These are phyloP conservation scores for Polydrusus pterygomalis DNA, from an alignment of 2,888 invertebrate species.

Conservation along the genomic window DNA sequence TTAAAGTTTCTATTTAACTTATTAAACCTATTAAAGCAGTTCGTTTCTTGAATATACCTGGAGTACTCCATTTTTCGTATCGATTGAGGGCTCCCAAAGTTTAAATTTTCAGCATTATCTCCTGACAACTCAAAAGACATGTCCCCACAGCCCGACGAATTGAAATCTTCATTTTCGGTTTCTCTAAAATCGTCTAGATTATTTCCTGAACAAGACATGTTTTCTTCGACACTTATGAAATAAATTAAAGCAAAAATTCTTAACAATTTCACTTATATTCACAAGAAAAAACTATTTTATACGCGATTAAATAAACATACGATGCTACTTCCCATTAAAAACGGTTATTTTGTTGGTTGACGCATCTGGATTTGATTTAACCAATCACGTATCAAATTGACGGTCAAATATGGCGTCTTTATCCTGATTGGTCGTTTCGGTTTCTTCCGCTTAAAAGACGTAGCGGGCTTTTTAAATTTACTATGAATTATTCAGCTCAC, in stretches of 20 bases:
- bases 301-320: slow-evolving; percentile 51
- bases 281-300: slow-evolving; percentile 44
- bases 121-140: slow-evolving; percentile 79
- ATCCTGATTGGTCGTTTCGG: slow-evolving; percentile 41
- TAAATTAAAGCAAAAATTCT: slow-evolving; percentile 18
- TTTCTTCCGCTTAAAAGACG: slow-evolving; percentile 19
- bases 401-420: slow-evolving; percentile 50
- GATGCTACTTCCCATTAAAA: slow-evolving; percentile 55
- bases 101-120: slow-evolving; percentile 65
- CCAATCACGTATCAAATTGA: slow-evolving; percentile 61
- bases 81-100: slow-evolving; percentile 69
- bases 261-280: slow-evolving; percentile 32
- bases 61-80: slow-evolving; percentile 77
- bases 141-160: slow-evolving; percentile 76
- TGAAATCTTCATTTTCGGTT: slow-evolving; percentile 65
- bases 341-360: slow-evolving; percentile 61
- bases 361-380: slow-evolving; percentile 64
- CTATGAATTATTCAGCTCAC: not conserved
- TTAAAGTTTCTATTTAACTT: too few relatives aligned
- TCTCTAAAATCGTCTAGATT: slow-evolving; percentile 62
- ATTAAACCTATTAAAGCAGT: not conserved
- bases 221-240: slow-evolving; percentile 41
- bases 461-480: slow-evolving; percentile 18
- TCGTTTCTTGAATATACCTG: slow-evolving; percentile 58
- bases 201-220: slow-evolving; percentile 63